Evolutionary conservation across 2,888 invertebrate species (phyloP), one percentile per base, ranked within the genome.

Genomic region (Hydrotaea cyrtoneurina): DNA sequence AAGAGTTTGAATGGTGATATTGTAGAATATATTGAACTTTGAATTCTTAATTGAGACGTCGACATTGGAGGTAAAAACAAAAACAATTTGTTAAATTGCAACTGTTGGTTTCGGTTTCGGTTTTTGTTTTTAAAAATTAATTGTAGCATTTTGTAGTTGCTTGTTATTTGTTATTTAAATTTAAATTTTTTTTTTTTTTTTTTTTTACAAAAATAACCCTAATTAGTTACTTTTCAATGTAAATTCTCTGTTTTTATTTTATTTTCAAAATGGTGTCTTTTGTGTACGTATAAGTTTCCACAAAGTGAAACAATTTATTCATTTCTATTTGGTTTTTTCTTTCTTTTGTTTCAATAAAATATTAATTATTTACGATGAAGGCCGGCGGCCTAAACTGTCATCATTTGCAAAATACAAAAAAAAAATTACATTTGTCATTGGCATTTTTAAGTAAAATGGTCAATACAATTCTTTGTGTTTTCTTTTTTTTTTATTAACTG

Each of bases 221-320:
- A 46, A 59, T 75, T 75, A 39, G 43, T 75, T 62, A 17, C 15
- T 43, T 26, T 71, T 53, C 11, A 2, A 10, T 31, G 23, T 26
- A 31, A 62, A n/a, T 26, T 62, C 7, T 31, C 7, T 53, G 23
- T 10, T 39, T 13, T 13, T 39, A 13, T 39, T 10, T 39, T 69
- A 10, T 59, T 55, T 57, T n/a, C 13, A 8, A 50, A 10, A 43
- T 4, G 2, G 43, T 50, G 13, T 64, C 11, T 13, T 59, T 57
- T 53, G 64, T 17, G 50, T 79, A n/a, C 7, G 55, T 55, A 36
- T 78, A 31, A 11, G 26, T 53, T 66, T 76, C 17, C 7, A 39
- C 71, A 59, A 72, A 53, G 66, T 74, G 53, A 86, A 86, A 78
- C 82, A 81, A 83, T 79, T 55, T 82, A 50, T 75, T 55, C 57